Evolutionary conservation across 2,888 invertebrate species (phyloP).

Genomic region (Pomacea canaliculata): DNA sequence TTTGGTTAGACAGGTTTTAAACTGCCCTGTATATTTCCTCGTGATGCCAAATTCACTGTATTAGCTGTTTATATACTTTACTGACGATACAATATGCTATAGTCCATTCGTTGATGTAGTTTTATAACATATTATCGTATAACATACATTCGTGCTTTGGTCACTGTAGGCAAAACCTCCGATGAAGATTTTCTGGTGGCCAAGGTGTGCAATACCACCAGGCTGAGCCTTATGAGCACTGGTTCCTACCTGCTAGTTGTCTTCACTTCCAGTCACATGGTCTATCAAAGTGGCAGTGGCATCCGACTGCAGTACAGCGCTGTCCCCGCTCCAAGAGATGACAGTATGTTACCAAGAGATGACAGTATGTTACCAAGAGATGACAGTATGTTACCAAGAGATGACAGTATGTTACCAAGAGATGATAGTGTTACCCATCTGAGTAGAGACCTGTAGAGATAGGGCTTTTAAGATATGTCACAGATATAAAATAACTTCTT

Average conservation of each 20-base stretch:
- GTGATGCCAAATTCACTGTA: too few species aligned
- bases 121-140: too few species aligned
- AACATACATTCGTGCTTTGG: not conserved
- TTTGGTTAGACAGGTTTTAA: too few species aligned
- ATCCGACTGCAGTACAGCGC: slow-evolving; percentile 18
- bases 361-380: not conserved
- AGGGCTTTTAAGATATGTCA: too few species aligned
- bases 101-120: too few species aligned
- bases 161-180: slow-evolving; percentile 23
- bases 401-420: not conserved
- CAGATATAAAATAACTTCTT: too few species aligned
- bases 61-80: too few species aligned
- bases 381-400: not conserved
- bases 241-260: slow-evolving; percentile 26
- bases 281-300: slow-evolving; percentile 25
- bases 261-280: slow-evolving; percentile 23
- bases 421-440: too few species aligned
- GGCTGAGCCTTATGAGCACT: slow-evolving; percentile 17
- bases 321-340: not conserved
- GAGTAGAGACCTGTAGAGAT: too few species aligned
- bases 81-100: too few species aligned
- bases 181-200: slow-evolving; percentile 25
- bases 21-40: too few species aligned
- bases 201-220: slow-evolving; percentile 18
- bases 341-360: not conserved